Base-by-base conservation (phyloP, 2,113 vertebrate species). In the Glaucomys volans region DNA sequence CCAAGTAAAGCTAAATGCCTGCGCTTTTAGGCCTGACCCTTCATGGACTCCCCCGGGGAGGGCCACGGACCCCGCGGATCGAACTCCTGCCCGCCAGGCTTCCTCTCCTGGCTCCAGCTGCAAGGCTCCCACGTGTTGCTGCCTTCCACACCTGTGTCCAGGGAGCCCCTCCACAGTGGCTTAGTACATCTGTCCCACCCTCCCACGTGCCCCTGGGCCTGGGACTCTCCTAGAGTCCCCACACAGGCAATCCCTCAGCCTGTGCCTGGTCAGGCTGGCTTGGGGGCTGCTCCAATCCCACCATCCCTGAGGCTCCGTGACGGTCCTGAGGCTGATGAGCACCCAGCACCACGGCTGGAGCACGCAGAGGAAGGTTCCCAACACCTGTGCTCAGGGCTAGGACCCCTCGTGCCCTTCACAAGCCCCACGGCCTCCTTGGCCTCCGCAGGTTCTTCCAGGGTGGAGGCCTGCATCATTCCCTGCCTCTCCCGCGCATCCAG, bases 11-110 rank as follows among this genome's bases (percentile, higher is more conserved):
- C 62, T 83, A 85, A 98, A 97, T 94, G 97, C 47, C 97, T 77
- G 93, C 88, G 98, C 97, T 98, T 96, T 97, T 88, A 97, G 98
- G 90, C 8, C 32, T 93, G 52, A 69, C 97, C 95, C 97, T 97
- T 96, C 88, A 95, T 95, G 97, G 40, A 0, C 82, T 97, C 96
- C 44, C 98, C 69, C 57, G 66, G 77, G 52, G 84, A 54, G 95
- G 95, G 93, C 40, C 90, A 42, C 83, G 69, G 69, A n/a, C n/a
- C n/a, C 62, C 80, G 0, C 66, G 37, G 79, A 91, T 91, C 42
- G 2, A 6, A 86, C 91, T 85, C 88, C 79, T 50, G 47, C 57
- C 52, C 30, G 16, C 40, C 71, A 8, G 57, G 67, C 22, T 16
- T 26, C 24, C 52, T 40, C 28, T 72, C 30, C 67, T 32, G 6